Base-by-base conservation (phyloP, 1,140 invertebrate species). In the Drosophila willistoni region DNA sequence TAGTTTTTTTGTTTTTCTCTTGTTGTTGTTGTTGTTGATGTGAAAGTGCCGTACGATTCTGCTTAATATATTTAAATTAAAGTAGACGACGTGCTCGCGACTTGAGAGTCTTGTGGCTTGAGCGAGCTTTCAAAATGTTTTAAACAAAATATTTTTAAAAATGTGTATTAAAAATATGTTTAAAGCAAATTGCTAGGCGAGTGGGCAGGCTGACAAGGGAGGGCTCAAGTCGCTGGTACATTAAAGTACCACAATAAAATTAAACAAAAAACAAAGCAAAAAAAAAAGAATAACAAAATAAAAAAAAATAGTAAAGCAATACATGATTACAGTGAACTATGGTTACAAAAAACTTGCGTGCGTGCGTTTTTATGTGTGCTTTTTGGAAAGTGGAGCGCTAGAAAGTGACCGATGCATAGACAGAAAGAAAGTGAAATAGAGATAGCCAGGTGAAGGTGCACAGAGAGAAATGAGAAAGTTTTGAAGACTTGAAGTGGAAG, bases 121-220 rank as follows among this genome's bases (percentile, higher is more conserved):
- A 68, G 68, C 41, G 68, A 25, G 81, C 81, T 51, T 68, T 69
- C 81, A 78, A 55, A 39, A 60, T 83, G 77, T 76, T 73, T 65
- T 73, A 83, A 87, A 87, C 83, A 79, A 73, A 29, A 71, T 67
- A 87, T 89, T 80, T 86, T 87, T 87, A 87, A 87, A 87, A 6
- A 67, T 70, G 41, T 70, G 41, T 44, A 89, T 87, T 79, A 87
- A 87, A 87, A 89, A 87, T 89, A 86, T 54, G 83, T 87, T 87
- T 76, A 72, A 74, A 44, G 47, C 72, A 87, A 59, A 68, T 62
- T 67, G 64, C 54, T 68, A 54, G 56, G 25, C 67, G 44, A 65
- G 62, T 33, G 44, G 41, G 61, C 62, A 51, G 55, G 55, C 29
- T 29, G 29, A 29, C 77, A 77, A 84, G 74, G 56, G 17, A 17